Base-by-base conservation (phyloP, 2,797 vertebrate genomes). In the Nothura maculosa region DNA sequence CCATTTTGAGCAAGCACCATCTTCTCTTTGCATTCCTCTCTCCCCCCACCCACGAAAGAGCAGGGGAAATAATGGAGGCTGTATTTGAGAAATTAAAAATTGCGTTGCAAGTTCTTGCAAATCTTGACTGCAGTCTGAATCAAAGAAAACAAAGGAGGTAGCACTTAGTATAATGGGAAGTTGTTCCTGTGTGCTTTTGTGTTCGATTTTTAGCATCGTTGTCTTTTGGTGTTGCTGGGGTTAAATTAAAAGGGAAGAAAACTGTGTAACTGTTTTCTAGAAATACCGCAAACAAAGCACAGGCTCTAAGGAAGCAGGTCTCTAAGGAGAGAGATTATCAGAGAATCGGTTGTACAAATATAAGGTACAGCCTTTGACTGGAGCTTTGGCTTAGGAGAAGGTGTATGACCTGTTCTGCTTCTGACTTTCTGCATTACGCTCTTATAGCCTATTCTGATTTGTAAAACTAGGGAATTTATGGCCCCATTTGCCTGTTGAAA, bases 81-180 rank as follows among this genome's bases (percentile, higher is more conserved):
- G 32, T 4, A 8, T 81, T 76, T 91, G 70, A 77, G 36, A 86
- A 94, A 66, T 32, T 22, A 47, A 22, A 68, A 81, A 76, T 54
- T 60, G 6, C 42, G 13, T 83, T 48, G 22, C 47, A 48, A 25
- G 47, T 24, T 83, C 58, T 68, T 58, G 21, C 4, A 69, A 66
- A 72, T 50, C 9, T 21, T 78, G 48, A 5, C 28, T 80, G 8
- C 57, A 92, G 91, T 88, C 81, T 87, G 88, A 78, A 83, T 81
- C 52, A 90, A 93, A 84, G 78, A 82, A 88, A 94, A 81, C 64
- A 92, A 93, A 94, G 76, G 54, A 87, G 92, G 45, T 93, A 72
- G 61, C 76, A 90, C 90, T 94, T 92, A 64, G 91, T 92, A 78
- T 62, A 93, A 86, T 68, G 84, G 81, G 86, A 93, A 87, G 78